Evolutionary conservation across 1,140 invertebrate genomes (phyloP), one percentile per base, ranked within the genome.

Genomic region (Hormaphis cornu): DNA sequence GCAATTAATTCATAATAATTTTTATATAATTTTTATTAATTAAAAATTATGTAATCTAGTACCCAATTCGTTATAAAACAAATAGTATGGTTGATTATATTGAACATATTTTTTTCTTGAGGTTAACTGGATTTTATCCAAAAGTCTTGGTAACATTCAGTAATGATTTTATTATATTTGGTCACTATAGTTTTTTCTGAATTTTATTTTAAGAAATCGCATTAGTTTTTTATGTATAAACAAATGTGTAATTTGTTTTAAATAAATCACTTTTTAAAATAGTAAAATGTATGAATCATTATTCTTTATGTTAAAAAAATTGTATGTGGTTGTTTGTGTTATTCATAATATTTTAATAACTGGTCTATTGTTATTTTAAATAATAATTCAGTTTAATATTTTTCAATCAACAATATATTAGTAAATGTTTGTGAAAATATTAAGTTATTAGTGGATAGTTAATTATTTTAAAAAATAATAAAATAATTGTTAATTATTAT

Each of bases 1-100:
- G 48, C 46, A 66, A 48, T 66, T 35, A 50, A 66, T 61, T 61
- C n/a, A n/a, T n/a, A n/a, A 61, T 59, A 46, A 40, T 40, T 26
- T 26, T 42, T 61, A 61, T 44, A 61, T 46, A 26, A 61, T 61
- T 61, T 48, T 35, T 33, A 18, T 50, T 30, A 28, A 40, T 12
- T 46, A 48, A 63, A 63, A 28, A 61, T 44, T 54, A 58, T 58
- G 33, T 58, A 58, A 7, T 58, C n/a, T 24, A 58, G 35, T 58
- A 58, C 14, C 20, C 33, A 58, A 37, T 58, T 58, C 20, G 54
- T 58, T 58, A 58, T 58, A 58, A 40, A 56, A 37, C 18, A 58
- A 58, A 58, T 58, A 35, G 54, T 58, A 58, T 40, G 54, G 54
- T 40, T 58, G 14, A 58, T 58, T 40, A 16, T 22, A 40, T 58